A percentile compares a stretch with the other conserved stretches of the same genome.
phyloP scores from a whole-genome alignment of 1,140 invertebrate genomes.

The Venturia canescens region DNA sequence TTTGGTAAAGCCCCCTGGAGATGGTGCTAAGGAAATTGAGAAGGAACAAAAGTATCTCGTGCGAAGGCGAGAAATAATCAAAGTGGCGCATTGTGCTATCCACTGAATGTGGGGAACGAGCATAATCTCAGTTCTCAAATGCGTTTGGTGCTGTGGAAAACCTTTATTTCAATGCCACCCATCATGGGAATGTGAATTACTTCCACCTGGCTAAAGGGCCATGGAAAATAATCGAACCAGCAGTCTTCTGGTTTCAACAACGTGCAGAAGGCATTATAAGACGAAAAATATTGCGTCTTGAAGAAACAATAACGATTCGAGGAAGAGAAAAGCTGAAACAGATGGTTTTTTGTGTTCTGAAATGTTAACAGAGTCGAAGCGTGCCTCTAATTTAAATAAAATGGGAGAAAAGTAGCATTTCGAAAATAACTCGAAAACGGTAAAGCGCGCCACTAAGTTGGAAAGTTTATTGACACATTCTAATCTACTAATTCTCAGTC shows the following conservation, averaged over 20 bases:
- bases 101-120: slow-evolving; percentile 5
- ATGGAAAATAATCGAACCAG: slow-evolving; percentile 5
- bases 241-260: not conserved
- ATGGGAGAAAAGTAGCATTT: too few species aligned
- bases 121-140: slow-evolving; percentile 64
- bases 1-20: slow-evolving; percentile 53
- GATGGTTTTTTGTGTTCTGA: too few species aligned
- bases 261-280: too few species aligned
- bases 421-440: too few species aligned
- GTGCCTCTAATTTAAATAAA: too few species aligned
- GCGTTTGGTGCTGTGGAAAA: slow-evolving; percentile 66
- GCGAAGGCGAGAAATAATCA: slow-evolving; percentile 39
- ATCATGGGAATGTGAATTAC: slow-evolving; percentile 70
- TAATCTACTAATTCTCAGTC: not conserved
- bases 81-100: not conserved
- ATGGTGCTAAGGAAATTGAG: slow-evolving; percentile 41
- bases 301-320: too few species aligned
- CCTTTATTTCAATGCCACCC: slow-evolving; percentile 66
- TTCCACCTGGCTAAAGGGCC: slow-evolving; percentile 44
- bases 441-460: too few species aligned
- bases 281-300: too few species aligned
- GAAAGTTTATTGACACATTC: too few species aligned
- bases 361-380: too few species aligned
- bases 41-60: slow-evolving; percentile 46
- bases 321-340: too few species aligned